Evolutionary conservation across 2,113 vertebrate species (phyloP), one percentile per base, ranked within the genome.

Genomic region (Dolichotis patagonum): DNA sequence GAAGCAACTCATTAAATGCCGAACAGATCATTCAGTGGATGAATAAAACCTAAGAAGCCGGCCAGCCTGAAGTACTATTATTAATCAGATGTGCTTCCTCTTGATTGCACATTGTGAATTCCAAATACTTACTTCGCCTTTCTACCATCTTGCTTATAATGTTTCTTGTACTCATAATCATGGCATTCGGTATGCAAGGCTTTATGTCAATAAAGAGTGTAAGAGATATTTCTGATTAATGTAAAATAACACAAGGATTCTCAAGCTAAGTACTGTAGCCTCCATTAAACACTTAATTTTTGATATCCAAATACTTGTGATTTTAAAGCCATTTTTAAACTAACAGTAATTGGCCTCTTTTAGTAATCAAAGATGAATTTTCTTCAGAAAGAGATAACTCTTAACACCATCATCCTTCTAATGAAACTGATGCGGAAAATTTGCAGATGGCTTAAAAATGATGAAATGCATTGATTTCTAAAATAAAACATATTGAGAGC

Each of bases 241-340:
- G 24, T 67, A 58, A 95, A 94, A 54, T 86, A 86, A 63, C 49
- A 88, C 38, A 73, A 78, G 52, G 63, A 94, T 93, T 88, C 94
- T 96, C 78, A 54, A 92, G 77, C 22, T 90, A 82, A 73, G 32
- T 49, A 63, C 58, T n/a, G 11, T 32, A 56, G 69, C 85, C 94
- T 88, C 93, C 69, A 90, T 96, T 81, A 87, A 94, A 84, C 96
- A 92, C 90, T 95, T 87, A 89, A 73, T 95, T 95, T 96, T 90
- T 92, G 10, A 94, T 58, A 90, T 90, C 88, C 32, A 85, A 85
- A 95, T 88, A 92, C 95, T 75, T 88, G 67, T 58, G 38, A 69
- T 92, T 81, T 62, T 46, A 49, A 92, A 92, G 80, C 62, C 81
- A 80, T 92, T 87, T 96, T 69, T 41, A 65, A 95, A n/a, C 67